A percentile compares a stretch with the other conserved stretches of the same genome.
These are phyloP conservation scores for Acrocera orbiculus DNA, from an alignment of 2,888 invertebrate species.

Conservation along the genomic window DNA sequence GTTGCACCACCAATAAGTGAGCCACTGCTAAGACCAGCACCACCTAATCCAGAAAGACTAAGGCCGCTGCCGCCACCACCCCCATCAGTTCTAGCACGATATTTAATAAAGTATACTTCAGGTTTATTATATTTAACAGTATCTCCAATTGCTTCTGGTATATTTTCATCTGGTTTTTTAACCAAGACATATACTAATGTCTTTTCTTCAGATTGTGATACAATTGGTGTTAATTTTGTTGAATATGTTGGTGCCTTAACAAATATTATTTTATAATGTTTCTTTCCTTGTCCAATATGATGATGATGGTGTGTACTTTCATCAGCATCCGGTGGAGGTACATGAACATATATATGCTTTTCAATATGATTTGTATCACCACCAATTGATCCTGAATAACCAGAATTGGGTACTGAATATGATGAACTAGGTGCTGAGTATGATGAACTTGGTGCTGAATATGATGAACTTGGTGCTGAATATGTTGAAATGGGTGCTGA, in stretches of 20 bases:
- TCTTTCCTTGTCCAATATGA: constrained; percentile 48
- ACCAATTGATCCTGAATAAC: neutral
- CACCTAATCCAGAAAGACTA: no score
- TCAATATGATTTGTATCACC: constrained; percentile 39
- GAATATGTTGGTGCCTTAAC: constrained; percentile 51
- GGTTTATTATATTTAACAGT: constrained; percentile 42
- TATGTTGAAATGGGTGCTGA: no score
- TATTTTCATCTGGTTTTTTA: constrained; percentile 49
- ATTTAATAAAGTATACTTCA: constrained; percentile 52
- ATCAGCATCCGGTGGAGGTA: constrained; percentile 70
- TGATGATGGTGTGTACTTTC: constrained; percentile 38
- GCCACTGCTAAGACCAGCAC: no score
- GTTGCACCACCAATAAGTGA: no score
- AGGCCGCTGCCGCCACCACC: no score
- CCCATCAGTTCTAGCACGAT: no score
- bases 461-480: no score
- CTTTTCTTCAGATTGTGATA: constrained; percentile 48
- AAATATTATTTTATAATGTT: constrained; percentile 58
- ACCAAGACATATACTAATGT: constrained; percentile 51
- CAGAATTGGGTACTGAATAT: constrained; percentile 2
- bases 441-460: no score
- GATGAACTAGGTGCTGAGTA: neutral
- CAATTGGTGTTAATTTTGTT: constrained; percentile 34
- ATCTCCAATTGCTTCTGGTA: constrained; percentile 42
- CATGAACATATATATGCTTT: constrained; percentile 76